Evolutionary conservation across 1,140 invertebrate genomes (phyloP).

Genomic region (Zaprionus vittiger): DNA sequence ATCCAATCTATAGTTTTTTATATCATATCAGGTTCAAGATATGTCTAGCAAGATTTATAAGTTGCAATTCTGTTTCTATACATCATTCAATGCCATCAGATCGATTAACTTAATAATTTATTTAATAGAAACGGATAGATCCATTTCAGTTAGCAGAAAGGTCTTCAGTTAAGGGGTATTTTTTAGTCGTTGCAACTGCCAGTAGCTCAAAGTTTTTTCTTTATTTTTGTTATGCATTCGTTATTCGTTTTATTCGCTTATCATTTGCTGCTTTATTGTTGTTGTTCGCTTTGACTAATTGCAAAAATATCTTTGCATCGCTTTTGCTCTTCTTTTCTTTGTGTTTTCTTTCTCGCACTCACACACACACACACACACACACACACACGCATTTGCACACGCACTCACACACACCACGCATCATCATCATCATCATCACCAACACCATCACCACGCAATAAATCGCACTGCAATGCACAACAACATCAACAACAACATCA

Average conservation of each 20-base stretch:
- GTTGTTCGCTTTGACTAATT: constrained; percentile 24
- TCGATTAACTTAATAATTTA: too few species aligned
- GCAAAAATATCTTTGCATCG: constrained; percentile 40
- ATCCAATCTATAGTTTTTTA: neutral
- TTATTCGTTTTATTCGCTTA: neutral
- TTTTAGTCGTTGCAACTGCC: neutral
- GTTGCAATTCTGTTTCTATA: too few species aligned
- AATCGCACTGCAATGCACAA: constrained; percentile 12
- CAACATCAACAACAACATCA: constrained; percentile 3
- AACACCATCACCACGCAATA: constrained; percentile 6
- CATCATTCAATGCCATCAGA: too few species aligned
- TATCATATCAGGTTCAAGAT: neutral
- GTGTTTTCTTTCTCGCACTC: constrained; percentile 37
- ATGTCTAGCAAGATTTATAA: too few species aligned
- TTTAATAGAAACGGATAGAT: neutral
- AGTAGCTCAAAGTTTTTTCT: neutral
- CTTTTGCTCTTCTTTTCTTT: constrained; percentile 50
- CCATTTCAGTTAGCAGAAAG: neutral
- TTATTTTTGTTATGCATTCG: neutral
- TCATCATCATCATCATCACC: constrained; percentile 5
- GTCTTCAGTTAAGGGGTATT: neutral
- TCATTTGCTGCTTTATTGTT: constrained; percentile 3
- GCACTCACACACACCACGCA: constrained; percentile 8
- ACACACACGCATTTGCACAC: neutral
- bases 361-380: constrained; percentile 14